Evolutionary conservation across 2,888 invertebrate species (phyloP), one percentile per base, ranked within the genome.

Genomic region (Folsomia manolachei): DNA sequence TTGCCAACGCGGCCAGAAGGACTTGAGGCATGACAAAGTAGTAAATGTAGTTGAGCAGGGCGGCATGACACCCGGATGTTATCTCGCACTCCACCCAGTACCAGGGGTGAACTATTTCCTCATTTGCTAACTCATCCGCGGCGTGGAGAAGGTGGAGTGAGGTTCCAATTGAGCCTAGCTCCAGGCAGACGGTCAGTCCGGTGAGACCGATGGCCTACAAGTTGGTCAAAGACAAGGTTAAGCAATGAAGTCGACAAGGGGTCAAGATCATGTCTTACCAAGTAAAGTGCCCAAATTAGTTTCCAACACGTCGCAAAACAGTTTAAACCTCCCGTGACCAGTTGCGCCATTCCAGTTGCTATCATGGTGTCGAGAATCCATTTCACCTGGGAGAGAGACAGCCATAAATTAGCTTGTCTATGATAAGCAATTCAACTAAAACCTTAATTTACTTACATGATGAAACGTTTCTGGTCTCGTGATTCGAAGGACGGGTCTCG

Each of bases 401-500:
- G 9, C 14, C 4, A 60, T 4, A 39, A 39, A 39, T n/a, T n/a
- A n/a, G n/a, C n/a, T n/a, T n/a, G n/a, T n/a, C n/a, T n/a, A n/a
- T n/a, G n/a, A n/a, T n/a, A n/a, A n/a, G n/a, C n/a, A n/a, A n/a
- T n/a, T n/a, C n/a, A n/a, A n/a, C n/a, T n/a, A n/a, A n/a, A n/a
- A n/a, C n/a, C n/a, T 56, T 23, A 21, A 4, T 14, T 27, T 11
- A 53, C 39, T 60, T 62, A 75, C 79, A 27, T 70, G 56, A 18
- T 27, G 27, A 51, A 61, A 51, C 51, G 63, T 68, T 1, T 77
- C 73, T 7, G 62, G 27, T n/a, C 61, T 63, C 0, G 74, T 75
- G 14, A 80, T 71, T 1, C 80, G 73, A 18, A 80, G 69, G 61
- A 80, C 73, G 0, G 80, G 76, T n/a, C 80, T 72, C 14, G 72